phyloP scores from a whole-genome alignment of 2,888 invertebrate species.

The Eristalinus sepulchralis region DNA sequence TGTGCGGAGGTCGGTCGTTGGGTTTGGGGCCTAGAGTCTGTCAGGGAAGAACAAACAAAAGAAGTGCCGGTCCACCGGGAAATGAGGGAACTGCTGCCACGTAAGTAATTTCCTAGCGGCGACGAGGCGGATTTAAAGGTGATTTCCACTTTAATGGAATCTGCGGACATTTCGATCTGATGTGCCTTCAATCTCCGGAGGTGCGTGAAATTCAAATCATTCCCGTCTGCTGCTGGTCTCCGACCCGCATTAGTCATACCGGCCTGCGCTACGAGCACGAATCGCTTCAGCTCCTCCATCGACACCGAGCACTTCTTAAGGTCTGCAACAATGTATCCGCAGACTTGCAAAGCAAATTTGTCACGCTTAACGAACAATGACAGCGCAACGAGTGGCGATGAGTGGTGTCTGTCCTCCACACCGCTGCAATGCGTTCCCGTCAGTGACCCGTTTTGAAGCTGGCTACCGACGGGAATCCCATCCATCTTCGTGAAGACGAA shows the following conservation, averaged over 20 bases:
- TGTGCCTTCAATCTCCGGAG: background rate
- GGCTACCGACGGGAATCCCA: background rate
- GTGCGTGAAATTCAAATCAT: background rate
- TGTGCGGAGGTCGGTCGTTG: background rate
- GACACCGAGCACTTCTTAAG: background rate
- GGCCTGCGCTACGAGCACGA: background rate
- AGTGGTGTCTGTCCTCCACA: background rate
- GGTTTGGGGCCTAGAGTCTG: background rate
- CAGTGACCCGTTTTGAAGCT: background rate
- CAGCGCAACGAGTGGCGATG: conserved; percentile 1
- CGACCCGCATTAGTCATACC: background rate
- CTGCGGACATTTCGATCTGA: background rate
- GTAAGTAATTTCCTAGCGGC: too few species aligned
- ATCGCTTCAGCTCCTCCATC: background rate
- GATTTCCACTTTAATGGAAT: too few species aligned
- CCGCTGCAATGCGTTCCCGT: background rate
- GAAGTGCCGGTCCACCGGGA: background rate
- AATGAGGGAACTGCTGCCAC: too few species aligned
- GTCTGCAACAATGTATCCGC: conserved; percentile 3
- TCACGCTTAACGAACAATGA: conserved; percentile 15
- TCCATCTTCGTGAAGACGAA: background rate
- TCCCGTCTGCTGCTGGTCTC: background rate
- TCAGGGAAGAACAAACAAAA: background rate
- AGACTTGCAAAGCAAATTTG: conserved; percentile 8
- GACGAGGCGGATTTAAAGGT: too few species aligned